Percentiles rank a stretch among this genome's conserved stretches.
phyloP scores from a whole-genome alignment of 2,113 vertebrate genomes.

The Myrmecophaga tridactyla region DNA sequence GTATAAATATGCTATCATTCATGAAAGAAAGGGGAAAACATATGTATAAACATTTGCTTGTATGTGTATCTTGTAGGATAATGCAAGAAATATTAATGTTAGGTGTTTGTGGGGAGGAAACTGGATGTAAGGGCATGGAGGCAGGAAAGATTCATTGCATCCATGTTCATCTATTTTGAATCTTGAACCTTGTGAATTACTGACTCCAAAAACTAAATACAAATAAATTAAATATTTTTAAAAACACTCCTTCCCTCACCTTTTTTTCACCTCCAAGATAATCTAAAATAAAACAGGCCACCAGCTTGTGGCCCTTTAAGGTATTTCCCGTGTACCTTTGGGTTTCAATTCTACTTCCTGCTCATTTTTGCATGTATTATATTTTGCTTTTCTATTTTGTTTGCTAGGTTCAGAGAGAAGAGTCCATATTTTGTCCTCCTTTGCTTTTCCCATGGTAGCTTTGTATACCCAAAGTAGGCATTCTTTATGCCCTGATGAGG shows the following conservation, averaged over 20 bases:
- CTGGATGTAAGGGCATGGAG: background rate
- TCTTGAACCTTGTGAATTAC: background rate
- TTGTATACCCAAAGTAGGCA: background rate
- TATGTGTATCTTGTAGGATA: background rate
- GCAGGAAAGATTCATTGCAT: background rate
- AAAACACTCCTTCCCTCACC: background rate
- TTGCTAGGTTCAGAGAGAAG: background rate
- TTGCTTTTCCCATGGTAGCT: background rate
- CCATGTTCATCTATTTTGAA: background rate
- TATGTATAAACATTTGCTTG: background rate
- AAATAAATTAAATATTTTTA: background rate
- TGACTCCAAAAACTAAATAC: background rate
- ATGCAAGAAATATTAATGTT: background rate
- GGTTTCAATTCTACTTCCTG: background rate
- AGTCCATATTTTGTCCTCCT: background rate
- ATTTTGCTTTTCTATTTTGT: background rate
- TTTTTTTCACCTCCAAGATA: background rate
- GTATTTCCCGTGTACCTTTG: no score
- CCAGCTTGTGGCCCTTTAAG: background rate
- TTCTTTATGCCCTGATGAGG: no score
- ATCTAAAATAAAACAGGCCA: background rate
- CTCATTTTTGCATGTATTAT: background rate
- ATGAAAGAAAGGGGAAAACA: background rate
- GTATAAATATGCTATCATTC: background rate
- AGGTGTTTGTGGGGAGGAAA: background rate